Percentiles rank a stretch among this genome's conserved stretches.
These are phyloP conservation scores for Porites evermanni DNA, from an alignment of 92 coral and sea anemone species.

Conservation along the genomic window DNA sequence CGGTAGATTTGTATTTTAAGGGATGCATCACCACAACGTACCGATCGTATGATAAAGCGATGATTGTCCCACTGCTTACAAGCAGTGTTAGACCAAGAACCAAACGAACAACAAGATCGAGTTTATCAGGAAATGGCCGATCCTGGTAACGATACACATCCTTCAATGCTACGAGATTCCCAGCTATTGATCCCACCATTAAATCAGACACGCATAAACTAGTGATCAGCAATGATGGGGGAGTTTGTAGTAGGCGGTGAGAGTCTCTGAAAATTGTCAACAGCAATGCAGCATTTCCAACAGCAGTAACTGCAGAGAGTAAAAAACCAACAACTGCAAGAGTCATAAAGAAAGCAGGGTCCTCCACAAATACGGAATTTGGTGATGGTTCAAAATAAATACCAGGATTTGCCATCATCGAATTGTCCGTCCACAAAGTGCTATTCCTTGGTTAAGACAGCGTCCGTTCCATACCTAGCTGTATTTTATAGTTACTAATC, in stretches of 20 bases:
- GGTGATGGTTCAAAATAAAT: background rate
- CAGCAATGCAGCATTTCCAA: slow-evolving; percentile 15
- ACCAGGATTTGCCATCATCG: background rate
- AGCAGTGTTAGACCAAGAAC: slow-evolving; percentile 51
- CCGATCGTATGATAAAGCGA: slow-evolving; percentile 58
- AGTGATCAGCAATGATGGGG: slow-evolving; percentile 39
- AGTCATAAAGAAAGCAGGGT: slow-evolving; percentile 1
- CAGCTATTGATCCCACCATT: slow-evolving; percentile 29
- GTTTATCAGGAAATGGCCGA: background rate
- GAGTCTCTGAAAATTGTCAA: slow-evolving; percentile 30
- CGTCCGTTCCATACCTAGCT: background rate
- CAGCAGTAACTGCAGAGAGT: slow-evolving; percentile 14
- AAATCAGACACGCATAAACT: slow-evolving; percentile 43
- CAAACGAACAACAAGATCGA: slow-evolving; percentile 18
- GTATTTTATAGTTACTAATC: background rate
- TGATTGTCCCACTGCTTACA: slow-evolving; percentile 57
- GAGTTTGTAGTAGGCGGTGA: slow-evolving; percentile 25
- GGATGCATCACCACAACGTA: slow-evolving; percentile 58
- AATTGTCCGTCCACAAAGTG: background rate
- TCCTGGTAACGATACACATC: slow-evolving; percentile 32
- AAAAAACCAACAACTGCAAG: slow-evolving; percentile 33
- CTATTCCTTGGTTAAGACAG: background rate
- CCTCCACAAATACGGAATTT: background rate
- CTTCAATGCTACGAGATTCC: slow-evolving; percentile 19
- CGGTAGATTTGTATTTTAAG: slow-evolving; percentile 26